Base-by-base conservation (phyloP, 1,140 invertebrate species). In the Tyrophagus putrescentiae region DNA sequence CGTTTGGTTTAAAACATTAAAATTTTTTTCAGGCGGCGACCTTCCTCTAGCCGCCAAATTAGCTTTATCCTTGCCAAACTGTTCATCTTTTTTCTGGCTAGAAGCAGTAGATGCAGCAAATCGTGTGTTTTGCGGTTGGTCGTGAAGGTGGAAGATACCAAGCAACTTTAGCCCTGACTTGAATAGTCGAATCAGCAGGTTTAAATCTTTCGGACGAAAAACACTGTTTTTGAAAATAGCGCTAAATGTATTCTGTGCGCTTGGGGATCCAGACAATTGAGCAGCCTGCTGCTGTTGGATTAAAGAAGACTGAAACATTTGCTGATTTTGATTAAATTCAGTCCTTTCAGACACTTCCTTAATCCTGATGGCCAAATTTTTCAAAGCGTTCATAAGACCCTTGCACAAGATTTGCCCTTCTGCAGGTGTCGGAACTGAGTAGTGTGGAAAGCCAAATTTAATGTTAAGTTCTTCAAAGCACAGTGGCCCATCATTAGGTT, bases 21-120 rank as follows among this genome's bases (percentile, higher is more conserved):
- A 69, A 91, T 96, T 2, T 94, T 82, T 48, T 92, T 73, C 0
- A 88, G 88, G 71, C 96, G 91, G 59, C 86, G 85, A 0, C 89
- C 83, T 63, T 83, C 81, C 84, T 71, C 87, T 87, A 76, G 68
- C 68, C 53, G 50, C 27, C n/a, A 60, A 13, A n/a, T 25, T 6
- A 25, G n/a, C 41, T 33, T 27, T n/a, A 27, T 7, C 25, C 25
- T n/a, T 23, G 31, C n/a, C 18, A 21, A 33, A 68, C 68, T 57
- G 48, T 25, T 21, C 61, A 13, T 11, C 28, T 5, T 32, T 25
- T 48, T 41, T 28, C 13, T 27, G 6, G 34, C 23, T n/a, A 27
- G 25, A 31, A 16, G 32, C 23, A n/a, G 25, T 45, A 32, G 4
- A 4, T 4, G 25, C 6, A 7, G 16, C 21, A 16, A 3, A 21